Percentiles rank a stretch among this genome's conserved stretches.
Evolutionary conservation across 2,113 vertebrate species (phyloP).

Genomic region (Heteronetta atricapilla): DNA sequence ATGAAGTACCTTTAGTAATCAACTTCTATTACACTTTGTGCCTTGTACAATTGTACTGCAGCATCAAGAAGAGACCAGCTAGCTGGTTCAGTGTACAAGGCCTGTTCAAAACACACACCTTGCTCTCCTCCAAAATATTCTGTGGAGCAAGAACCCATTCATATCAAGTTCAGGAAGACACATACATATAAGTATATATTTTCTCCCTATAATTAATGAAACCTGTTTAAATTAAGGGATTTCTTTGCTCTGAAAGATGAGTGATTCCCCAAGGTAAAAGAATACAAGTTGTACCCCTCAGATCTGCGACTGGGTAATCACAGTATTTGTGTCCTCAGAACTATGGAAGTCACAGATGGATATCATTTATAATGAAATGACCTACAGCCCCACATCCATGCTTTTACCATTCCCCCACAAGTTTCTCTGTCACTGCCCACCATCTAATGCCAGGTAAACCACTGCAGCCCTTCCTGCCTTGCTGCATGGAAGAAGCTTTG

Average conservation of each 20-base stretch:
- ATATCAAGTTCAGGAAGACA: neutral
- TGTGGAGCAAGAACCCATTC: neutral
- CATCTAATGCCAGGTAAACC: neutral
- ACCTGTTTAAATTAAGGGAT: neutral
- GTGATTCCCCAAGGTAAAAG: neutral
- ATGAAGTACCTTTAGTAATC: neutral
- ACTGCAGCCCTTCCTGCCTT: neutral
- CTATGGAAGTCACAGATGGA: neutral
- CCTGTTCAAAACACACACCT: neutral
- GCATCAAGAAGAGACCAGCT: neutral
- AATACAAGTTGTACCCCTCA: neutral
- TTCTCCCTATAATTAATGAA: neutral
- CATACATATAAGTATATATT: accelerated
- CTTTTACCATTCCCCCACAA: neutral
- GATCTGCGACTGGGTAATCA: neutral
- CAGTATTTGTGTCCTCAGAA: neutral
- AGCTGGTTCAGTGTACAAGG: neutral
- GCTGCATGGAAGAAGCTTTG: neutral
- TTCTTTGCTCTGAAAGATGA: neutral
- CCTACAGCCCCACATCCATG: neutral
- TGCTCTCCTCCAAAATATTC: neutral
- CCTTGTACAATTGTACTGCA: neutral
- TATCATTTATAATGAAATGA: neutral
- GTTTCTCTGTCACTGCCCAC: neutral
- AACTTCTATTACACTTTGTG: neutral